Percentiles rank a stretch among this genome's conserved stretches.
Evolutionary conservation across 2,888 invertebrate species (phyloP).

Genomic region (Eubasilissa splendida): DNA sequence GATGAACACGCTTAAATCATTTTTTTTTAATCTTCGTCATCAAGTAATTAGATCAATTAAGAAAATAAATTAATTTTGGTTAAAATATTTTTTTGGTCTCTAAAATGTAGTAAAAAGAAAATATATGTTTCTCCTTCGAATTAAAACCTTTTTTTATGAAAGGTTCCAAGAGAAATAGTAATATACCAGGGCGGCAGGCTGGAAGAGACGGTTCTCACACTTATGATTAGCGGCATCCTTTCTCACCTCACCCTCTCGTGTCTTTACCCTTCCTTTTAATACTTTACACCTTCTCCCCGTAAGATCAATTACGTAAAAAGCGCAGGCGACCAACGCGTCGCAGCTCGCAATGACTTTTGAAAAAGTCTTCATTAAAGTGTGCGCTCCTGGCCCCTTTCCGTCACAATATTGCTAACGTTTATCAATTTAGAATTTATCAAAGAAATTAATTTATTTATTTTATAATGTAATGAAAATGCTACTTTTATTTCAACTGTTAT

Average conservation of each 20-base stretch:
- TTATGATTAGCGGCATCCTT: conserved; percentile 32
- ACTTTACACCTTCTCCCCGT: conserved; percentile 31
- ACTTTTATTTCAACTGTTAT: too few species aligned
- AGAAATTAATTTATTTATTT: too few species aligned
- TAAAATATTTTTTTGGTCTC: too few species aligned
- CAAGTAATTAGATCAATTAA: too few species aligned
- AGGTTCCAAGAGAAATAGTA: neutral
- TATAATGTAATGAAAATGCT: too few species aligned
- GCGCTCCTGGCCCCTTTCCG: neutral
- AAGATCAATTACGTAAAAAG: conserved; percentile 55
- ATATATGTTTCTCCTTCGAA: too few species aligned
- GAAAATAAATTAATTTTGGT: too few species aligned
- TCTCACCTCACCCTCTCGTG: conserved; percentile 17
- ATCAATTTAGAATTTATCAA: too few species aligned
- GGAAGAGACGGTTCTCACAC: conserved; percentile 33
- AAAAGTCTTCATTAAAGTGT: neutral
- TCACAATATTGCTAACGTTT: neutral
- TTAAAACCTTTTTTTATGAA: too few species aligned
- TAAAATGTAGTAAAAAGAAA: too few species aligned
- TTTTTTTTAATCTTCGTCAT: too few species aligned
- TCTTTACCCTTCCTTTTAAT: conserved; percentile 12
- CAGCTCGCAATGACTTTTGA: neutral
- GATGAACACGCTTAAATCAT: too few species aligned
- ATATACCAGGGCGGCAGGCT: conserved; percentile 38
- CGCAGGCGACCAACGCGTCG: conserved; percentile 21